Base-by-base conservation (phyloP, 2,113 vertebrate species). In the Varanus komodoensis region DNA sequence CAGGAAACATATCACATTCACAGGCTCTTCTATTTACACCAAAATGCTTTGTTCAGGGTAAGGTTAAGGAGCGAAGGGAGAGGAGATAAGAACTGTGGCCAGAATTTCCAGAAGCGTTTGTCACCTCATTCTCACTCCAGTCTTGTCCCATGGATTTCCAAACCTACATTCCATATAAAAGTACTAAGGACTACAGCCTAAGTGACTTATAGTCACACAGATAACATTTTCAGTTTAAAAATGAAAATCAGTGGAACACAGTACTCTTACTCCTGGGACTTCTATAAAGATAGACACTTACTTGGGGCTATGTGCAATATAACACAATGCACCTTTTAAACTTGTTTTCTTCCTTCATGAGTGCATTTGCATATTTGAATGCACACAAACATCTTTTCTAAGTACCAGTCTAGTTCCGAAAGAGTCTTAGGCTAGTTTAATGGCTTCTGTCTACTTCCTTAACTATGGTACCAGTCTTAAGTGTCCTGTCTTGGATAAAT, bases 1-100 rank as follows among this genome's bases (percentile, higher is more conserved):
- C 82, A 91, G 93, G 93, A 94, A 91, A 67, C 52, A 0, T 23
- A 69, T 89, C 50, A 92, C n/a, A 64, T 61, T 69, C 52, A 44
- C 27, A 84, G 71, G 15, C 32, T 67, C 88, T 77, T 38, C 89
- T 79, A 75, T 67, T 78, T 78, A 48, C 27, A 87, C 27, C 74
- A 64, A 78, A 78, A 79, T 64, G 19, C n/a, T 71, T 19, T 29
- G 21, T 54, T 54, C 32, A 29, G 15, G 52, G 48, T 61, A 61
- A 54, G 34, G 78, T 11, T 57, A 48, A 78, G 54, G 34, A 78
- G 23, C 12, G 74, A 78, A 44, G 74, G 64, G 34, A 11, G 34
- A 34, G 38, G 11, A 25, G 27, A 48, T 8, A n/a, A 78, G 11
- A 77, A 87, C 61, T 57, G 7, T 52, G 54, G 75, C 25, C 21